Evolutionary conservation across 30 jellyfish, hydroid and myxozoan genomes (phyloP).

Genomic region (Nemopilema nomurai): DNA sequence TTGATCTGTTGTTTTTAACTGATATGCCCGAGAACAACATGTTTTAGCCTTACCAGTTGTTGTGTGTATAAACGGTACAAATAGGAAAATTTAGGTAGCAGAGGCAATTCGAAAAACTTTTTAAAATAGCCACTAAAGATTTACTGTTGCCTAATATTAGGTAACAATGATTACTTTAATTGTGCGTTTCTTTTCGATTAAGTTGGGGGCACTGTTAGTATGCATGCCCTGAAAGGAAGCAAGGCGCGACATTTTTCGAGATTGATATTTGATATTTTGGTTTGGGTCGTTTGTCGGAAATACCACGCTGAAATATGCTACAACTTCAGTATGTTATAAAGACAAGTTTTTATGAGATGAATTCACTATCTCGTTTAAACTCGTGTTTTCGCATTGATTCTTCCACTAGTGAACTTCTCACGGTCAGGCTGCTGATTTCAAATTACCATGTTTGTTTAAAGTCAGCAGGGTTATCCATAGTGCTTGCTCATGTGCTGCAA

Average conservation of each 20-base stretch:
- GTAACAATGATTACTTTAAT: too few species aligned
- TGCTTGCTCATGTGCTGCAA: neutral
- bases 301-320: neutral
- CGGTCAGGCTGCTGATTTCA: neutral
- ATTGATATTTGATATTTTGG: too few species aligned
- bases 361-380: neutral
- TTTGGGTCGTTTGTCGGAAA: neutral
- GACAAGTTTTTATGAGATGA: neutral
- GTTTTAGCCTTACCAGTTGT: neutral
- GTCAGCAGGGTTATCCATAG: neutral
- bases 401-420: neutral
- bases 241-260: neutral
- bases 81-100: neutral
- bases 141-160: neutral
- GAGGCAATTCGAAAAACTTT: neutral
- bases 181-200: too few species aligned
- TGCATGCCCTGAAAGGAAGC: neutral
- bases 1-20: neutral
- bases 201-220: neutral
- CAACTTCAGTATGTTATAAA: neutral
- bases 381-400: neutral
- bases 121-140: neutral
- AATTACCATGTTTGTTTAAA: neutral
- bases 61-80: neutral
- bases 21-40: neutral